These are phyloP conservation scores for Tupaia chinensis DNA, from an alignment of 2,113 vertebrate genomes.

Conservation along the genomic window DNA sequence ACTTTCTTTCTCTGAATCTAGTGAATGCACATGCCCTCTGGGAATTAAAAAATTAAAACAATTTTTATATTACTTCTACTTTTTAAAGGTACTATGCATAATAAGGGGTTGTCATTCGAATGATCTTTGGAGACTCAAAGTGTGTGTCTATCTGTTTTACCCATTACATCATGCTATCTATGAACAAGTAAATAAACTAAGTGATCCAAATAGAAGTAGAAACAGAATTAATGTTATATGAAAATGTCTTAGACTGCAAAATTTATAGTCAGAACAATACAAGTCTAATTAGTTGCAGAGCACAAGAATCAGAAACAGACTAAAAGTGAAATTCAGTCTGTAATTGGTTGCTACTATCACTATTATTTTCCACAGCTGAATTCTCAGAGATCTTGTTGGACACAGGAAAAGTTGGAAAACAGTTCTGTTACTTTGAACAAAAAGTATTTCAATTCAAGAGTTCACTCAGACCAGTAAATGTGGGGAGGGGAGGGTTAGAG, in stretches of 20 bases:
- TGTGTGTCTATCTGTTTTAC: background rate
- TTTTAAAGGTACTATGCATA: conserved; percentile 28
- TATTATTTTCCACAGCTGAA: conserved; percentile 16
- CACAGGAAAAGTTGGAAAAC: conserved; percentile 10
- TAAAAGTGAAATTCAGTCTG: conserved; percentile 21
- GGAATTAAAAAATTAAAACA: conserved; percentile 10
- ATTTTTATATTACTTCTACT: background rate
- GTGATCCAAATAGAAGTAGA: conserved; percentile 11
- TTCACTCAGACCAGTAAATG: conserved; percentile 36
- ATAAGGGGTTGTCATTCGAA: background rate
- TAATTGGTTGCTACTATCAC: no score
- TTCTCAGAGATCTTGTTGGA: background rate
- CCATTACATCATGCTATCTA: background rate
- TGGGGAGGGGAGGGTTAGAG: no score
- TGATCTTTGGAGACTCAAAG: conserved; percentile 4
- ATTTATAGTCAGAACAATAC: conserved; percentile 8
- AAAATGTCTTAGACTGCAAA: conserved; percentile 18
- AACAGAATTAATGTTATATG: background rate
- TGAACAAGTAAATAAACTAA: conserved; percentile 37
- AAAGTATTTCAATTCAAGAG: conserved; percentile 18
- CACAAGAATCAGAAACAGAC: conserved; percentile 49
- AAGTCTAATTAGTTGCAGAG: background rate
- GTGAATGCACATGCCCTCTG: no score
- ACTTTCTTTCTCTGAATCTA: no score
- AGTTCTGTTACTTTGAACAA: background rate